Evolutionary conservation across 2,113 vertebrate genomes (phyloP).

Genomic region (Pluvialis apricaria): DNA sequence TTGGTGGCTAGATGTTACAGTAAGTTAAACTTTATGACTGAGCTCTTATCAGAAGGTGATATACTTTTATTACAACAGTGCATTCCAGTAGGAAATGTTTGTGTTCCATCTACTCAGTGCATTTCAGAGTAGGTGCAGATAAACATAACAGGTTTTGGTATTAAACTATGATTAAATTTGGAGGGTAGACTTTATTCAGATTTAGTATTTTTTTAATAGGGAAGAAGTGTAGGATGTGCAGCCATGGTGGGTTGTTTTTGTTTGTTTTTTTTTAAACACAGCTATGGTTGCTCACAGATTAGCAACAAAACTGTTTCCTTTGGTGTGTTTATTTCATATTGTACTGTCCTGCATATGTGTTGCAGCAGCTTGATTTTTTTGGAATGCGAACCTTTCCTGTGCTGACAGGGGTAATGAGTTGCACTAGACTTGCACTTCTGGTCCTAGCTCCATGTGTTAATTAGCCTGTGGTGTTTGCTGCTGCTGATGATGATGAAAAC

Average conservation of each 20-base stretch:
- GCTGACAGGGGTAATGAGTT: background rate
- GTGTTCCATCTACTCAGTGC: background rate
- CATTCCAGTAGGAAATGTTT: background rate
- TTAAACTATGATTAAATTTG: background rate
- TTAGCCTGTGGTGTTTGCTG: background rate
- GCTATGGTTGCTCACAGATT: background rate
- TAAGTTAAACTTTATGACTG: background rate
- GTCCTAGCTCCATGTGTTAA: background rate
- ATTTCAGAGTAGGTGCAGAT: background rate
- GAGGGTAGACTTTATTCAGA: no score
- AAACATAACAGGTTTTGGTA: background rate
- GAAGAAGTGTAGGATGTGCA: background rate
- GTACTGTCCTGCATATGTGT: background rate
- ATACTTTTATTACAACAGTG: accelerated
- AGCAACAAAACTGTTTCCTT: background rate
- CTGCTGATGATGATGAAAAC: background rate
- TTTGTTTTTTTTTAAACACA: background rate
- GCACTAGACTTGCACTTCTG: background rate
- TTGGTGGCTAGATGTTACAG: background rate
- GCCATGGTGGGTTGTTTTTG: no score
- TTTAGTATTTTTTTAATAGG: no score
- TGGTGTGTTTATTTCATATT: background rate
- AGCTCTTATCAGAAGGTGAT: background rate
- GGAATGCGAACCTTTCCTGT: background rate
- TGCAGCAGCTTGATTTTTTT: background rate